Conservation (phyloP, 2,113 vertebrate species). For the Tachysurus vachellii region DNA sequence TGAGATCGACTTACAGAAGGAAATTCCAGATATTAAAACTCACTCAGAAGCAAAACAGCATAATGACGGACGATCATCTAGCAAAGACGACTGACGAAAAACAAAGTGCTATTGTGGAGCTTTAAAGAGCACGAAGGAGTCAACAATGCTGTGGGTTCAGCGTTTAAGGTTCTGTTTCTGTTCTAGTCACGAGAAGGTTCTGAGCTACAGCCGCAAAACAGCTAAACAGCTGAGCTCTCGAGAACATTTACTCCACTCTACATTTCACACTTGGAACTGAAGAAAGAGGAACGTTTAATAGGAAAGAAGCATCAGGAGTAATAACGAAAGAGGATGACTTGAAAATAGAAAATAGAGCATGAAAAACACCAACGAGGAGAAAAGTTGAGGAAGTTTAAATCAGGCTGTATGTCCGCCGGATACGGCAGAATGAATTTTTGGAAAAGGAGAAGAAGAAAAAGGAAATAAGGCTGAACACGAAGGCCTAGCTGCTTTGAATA, state of each 20-base stretch:
- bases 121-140: background rate
- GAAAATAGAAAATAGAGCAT: background rate
- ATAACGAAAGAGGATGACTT: background rate
- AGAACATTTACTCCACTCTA: background rate
- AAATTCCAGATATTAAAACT: conserved; percentile 30
- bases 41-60: background rate
- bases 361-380: background rate
- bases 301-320: background rate
- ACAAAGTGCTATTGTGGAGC: conserved; percentile 34
- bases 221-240: background rate
- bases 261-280: background rate
- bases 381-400: background rate
- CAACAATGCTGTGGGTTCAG: background rate
- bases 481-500: background rate
- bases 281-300: background rate
- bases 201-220: background rate
- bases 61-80: background rate
- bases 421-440: background rate
- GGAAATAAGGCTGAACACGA: background rate
- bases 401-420: background rate
- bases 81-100: background rate
- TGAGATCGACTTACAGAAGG: background rate
- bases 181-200: background rate
- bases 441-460: background rate
- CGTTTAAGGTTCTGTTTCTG: background rate